Percentiles rank a stretch among this genome's conserved stretches.
These are phyloP conservation scores for Carettochelys insculpta DNA, from an alignment of 2,113 vertebrate genomes.

Conservation along the genomic window DNA sequence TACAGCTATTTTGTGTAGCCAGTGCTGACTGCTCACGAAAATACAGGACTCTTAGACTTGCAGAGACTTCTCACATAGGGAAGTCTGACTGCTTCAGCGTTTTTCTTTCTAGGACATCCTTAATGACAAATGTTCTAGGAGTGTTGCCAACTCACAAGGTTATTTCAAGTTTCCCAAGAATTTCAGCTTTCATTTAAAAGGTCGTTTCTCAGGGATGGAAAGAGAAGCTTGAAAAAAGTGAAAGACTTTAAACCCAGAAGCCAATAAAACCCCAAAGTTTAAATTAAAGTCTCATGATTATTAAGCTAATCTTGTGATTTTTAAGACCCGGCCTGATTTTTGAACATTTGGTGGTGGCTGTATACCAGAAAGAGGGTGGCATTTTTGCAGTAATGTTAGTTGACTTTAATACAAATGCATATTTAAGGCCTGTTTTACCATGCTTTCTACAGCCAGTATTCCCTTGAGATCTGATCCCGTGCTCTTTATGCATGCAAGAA, in stretches of 20 bases:
- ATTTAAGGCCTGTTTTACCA: background rate
- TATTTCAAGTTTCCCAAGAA: background rate
- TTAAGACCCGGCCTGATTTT: background rate
- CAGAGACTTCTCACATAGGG: background rate
- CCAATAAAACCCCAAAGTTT: background rate
- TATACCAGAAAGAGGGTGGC: background rate
- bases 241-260: constrained; percentile 5
- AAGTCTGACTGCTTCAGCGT: background rate
- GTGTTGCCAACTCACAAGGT: background rate
- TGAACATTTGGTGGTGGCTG: background rate
- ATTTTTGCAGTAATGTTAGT: background rate
- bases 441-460: background rate
- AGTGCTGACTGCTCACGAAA: constrained; percentile 6
- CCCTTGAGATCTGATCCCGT: background rate
- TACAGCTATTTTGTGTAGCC: background rate
- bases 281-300: background rate
- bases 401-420: background rate
- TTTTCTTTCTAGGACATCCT: background rate
- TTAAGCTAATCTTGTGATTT: background rate
- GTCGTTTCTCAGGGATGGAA: background rate
- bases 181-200: background rate
- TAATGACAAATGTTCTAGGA: background rate
- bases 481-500: background rate
- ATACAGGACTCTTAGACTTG: background rate
- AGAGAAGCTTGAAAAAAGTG: background rate